Evolutionary conservation across 2,797 vertebrate species (phyloP), one percentile per base, ranked within the genome.

Genomic region (Neoniphon sammara): DNA sequence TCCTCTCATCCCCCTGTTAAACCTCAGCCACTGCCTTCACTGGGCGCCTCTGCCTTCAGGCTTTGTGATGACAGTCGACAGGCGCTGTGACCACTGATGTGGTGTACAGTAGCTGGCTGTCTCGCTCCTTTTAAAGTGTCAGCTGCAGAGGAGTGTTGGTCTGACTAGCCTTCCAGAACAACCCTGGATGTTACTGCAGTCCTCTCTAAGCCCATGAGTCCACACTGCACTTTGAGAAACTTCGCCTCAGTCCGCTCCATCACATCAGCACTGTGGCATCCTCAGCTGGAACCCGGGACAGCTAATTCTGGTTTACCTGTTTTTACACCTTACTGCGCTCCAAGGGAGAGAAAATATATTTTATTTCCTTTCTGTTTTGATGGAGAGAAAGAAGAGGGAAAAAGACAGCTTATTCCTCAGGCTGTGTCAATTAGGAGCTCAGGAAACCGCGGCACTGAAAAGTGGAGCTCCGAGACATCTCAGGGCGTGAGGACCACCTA

Each of bases 311-410:
- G 81, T 73, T 84, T 46, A 75, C 80, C 63, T 9, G 21, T 63
- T 77, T 70, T 83, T 70, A 68, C 71, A 67, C 59, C 73, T 85
- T 69, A 76, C 87, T 84, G 70, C 56, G 20, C 66, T 69, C 59
- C 9, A 36, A 82, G 76, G 61, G 66, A 54, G 25, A 74, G 54
- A 31, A 3, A 25, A 30, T 61, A 18, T 9, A 68, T 69, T 30
- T 10, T 10, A 5, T 36, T 44, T 46, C 3, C 14, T 78, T 36
- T 66, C 21, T 8, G 5, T 76, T 77, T 66, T 67, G 59, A 78
- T 66, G 46, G 65, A 66, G n/a, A 59, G 50, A 57, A 57, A 21
- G 11, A 53, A 23, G n/a, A 7, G 7, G n/a, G 7, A 0, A 49
- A 49, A 73, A 44, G 70, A n/a, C 11, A 30, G 56, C 60, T 49